phyloP scores from a whole-genome alignment of 2,888 invertebrate genomes.

The Serripes groenlandicus region DNA sequence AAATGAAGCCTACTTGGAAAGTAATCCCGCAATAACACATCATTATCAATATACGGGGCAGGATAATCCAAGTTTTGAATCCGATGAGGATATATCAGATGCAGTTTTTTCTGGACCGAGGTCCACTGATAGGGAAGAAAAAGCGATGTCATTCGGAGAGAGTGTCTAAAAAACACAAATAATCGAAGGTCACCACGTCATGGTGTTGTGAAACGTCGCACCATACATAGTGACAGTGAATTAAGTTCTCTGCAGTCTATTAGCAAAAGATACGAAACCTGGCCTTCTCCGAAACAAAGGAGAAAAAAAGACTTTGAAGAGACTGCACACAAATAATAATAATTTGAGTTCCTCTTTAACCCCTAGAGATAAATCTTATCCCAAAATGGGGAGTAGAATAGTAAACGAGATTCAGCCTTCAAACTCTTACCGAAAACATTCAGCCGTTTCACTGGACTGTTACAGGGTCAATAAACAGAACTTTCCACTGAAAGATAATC shows the following conservation, averaged over 20 bases:
- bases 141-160: slow-evolving; percentile 13
- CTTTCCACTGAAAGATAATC: slow-evolving; percentile 74
- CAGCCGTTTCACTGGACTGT: slow-evolving; percentile 31
- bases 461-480: not conserved
- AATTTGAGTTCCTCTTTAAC: slow-evolving; percentile 17
- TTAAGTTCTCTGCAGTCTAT: not conserved
- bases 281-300: slow-evolving; percentile 61
- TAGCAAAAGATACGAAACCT: slow-evolving; percentile 51
- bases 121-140: not conserved
- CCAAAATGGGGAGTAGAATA: slow-evolving; percentile 26
- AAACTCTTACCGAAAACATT: slow-evolving; percentile 17
- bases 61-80: slow-evolving; percentile 54
- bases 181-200: not conserved
- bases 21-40: not conserved
- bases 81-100: slow-evolving; percentile 19
- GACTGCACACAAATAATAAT: slow-evolving; percentile 25
- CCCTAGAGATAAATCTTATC: not conserved
- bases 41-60: not conserved
- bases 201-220: not conserved
- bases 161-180: not conserved
- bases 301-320: too few relatives aligned
- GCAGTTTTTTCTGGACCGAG: not conserved
- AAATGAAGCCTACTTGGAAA: slow-evolving; percentile 4
- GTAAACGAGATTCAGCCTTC: slow-evolving; percentile 36
- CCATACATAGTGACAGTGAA: slow-evolving; percentile 9